A percentile compares a stretch with the other conserved stretches of the same genome.
These are phyloP conservation scores for Xenotilapia flavipinnis DNA, from an alignment of 2,113 vertebrate species.

Conservation along the genomic window DNA sequence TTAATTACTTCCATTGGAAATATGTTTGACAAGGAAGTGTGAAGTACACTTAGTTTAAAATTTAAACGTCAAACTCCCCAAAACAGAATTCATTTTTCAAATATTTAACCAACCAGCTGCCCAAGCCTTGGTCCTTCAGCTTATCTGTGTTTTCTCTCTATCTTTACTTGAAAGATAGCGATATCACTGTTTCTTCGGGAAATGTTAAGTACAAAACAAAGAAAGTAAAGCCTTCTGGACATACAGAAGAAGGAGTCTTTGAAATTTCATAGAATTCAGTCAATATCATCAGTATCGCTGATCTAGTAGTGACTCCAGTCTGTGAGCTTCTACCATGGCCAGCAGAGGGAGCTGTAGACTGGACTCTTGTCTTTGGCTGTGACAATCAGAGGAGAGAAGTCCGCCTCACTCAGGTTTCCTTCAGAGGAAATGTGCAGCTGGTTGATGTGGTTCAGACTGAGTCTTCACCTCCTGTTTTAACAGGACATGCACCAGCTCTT, in stretches of 20 bases:
- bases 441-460: constrained; percentile 16
- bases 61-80: fast-evolving
- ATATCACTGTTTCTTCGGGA: background rate
- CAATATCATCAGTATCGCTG: constrained; percentile 1
- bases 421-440: background rate
- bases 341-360: constrained; percentile 33
- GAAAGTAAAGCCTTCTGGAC: background rate
- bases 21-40: background rate
- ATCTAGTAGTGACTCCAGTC: background rate
- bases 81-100: background rate
- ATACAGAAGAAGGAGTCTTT: constrained; percentile 11
- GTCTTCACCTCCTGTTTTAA: background rate
- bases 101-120: background rate
- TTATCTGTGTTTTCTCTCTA: background rate
- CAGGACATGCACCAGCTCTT: background rate
- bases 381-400: background rate
- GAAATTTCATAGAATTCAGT: background rate
- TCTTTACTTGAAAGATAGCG: background rate
- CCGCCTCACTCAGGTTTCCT: background rate
- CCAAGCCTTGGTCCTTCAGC: background rate
- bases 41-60: background rate
- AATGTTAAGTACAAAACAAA: background rate
- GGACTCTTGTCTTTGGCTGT: background rate
- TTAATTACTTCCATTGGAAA: background rate
- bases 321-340: constrained; percentile 35